Evolutionary conservation across 2,888 invertebrate genomes (phyloP).

Genomic region (Sesia bembeciformis): DNA sequence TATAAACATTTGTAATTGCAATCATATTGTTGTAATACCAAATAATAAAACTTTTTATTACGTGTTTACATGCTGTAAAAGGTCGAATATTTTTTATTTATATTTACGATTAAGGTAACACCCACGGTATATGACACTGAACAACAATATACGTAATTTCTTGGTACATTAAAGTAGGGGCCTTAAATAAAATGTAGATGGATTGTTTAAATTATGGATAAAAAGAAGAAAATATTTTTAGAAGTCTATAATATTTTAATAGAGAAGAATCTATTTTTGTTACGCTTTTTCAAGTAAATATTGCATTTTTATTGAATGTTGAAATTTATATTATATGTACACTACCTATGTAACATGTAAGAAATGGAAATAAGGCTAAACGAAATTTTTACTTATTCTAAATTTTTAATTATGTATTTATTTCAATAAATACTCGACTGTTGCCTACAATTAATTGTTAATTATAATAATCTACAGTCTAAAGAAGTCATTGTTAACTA

Average conservation of each 20-base stretch:
- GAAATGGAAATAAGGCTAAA: background rate
- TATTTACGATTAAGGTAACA: conserved; percentile 31
- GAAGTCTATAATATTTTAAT: conserved; percentile 48
- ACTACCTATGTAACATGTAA: background rate
- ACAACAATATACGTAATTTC: conserved; percentile 57
- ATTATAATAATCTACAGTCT: too few relatives aligned
- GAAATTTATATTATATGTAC: conserved; percentile 8
- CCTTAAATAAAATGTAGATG: conserved; percentile 45
- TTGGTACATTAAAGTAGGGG: conserved; percentile 58
- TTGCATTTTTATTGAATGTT: conserved; percentile 41
- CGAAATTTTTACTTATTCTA: too few relatives aligned
- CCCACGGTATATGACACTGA: conserved; percentile 38
- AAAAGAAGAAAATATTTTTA: conserved; percentile 47
- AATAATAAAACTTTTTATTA: conserved; percentile 57
- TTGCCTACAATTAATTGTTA: too few relatives aligned
- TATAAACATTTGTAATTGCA: conserved; percentile 39
- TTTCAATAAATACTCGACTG: too few relatives aligned
- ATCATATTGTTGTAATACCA: conserved; percentile 66
- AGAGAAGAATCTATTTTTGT: conserved; percentile 65
- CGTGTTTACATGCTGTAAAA: conserved; percentile 50
- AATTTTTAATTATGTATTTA: too few relatives aligned
- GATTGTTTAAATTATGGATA: conserved; percentile 38
- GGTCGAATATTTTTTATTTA: conserved; percentile 53
- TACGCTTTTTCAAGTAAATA: conserved; percentile 53
- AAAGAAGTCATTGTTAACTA: too few relatives aligned